Evolutionary conservation across 2,888 invertebrate species (phyloP).

Genomic region (Idaea biselata): DNA sequence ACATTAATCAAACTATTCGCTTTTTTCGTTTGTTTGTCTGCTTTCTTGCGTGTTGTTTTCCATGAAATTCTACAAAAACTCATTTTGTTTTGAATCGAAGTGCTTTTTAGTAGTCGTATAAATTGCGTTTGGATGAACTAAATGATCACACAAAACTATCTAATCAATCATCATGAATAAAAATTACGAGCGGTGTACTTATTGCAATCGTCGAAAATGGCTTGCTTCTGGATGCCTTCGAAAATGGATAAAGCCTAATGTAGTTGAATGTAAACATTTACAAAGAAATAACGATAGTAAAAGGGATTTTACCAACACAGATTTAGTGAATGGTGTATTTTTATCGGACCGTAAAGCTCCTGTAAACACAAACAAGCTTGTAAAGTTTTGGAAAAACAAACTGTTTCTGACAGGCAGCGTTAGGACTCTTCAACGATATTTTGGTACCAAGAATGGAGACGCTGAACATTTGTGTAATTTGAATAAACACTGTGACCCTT

Average conservation of each 20-base stretch:
- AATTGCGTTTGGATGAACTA: not conserved
- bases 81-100: not conserved
- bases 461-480: conserved; percentile 58
- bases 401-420: conserved; percentile 70
- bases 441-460: conserved; percentile 58
- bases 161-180: conserved; percentile 56
- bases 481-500: conserved; percentile 53
- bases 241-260: conserved; percentile 69
- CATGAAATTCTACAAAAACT: not conserved
- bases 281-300: conserved; percentile 70
- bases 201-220: conserved; percentile 75
- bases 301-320: conserved; percentile 64
- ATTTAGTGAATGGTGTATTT: conserved; percentile 68
- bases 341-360: conserved; percentile 62
- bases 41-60: not conserved
- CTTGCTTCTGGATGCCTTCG: conserved; percentile 71
- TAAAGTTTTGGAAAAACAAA: conserved; percentile 76
- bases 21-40: conserved; percentile 5
- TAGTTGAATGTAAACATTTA: conserved; percentile 75
- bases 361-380: conserved; percentile 66
- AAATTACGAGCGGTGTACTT: conserved; percentile 71
- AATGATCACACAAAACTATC: conserved; percentile 1
- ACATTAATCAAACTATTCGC: not conserved
- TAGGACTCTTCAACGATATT: conserved; percentile 68
- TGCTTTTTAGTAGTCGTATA: not conserved